Conservation (phyloP, 64 coral and sea anemone species). For the Montipora sp. region DNA sequence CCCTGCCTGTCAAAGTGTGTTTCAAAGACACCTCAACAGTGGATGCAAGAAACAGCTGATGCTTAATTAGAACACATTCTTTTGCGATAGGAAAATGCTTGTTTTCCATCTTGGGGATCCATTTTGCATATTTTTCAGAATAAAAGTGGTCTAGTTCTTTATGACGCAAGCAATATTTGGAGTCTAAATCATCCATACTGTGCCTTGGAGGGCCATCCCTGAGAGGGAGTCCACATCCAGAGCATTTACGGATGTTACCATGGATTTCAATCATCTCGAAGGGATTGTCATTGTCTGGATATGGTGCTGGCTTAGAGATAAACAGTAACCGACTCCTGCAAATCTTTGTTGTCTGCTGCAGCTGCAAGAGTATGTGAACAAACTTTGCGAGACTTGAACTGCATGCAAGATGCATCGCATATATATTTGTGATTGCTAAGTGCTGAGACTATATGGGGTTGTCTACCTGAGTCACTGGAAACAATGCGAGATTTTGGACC, state of each 20-base stretch:
- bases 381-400: slow-evolving; percentile 29
- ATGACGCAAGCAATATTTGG: slow-evolving; percentile 43
- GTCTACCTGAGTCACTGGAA: slow-evolving; percentile 15
- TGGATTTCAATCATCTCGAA: slow-evolving; percentile 50
- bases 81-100: slow-evolving; percentile 61
- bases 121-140: slow-evolving; percentile 12
- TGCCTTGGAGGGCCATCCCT: slow-evolving; percentile 18
- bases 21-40: slow-evolving; percentile 5
- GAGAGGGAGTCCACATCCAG: slow-evolving; percentile 32
- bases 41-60: slow-evolving; percentile 45
- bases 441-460: slow-evolving; percentile 19
- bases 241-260: slow-evolving; percentile 57
- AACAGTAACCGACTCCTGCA: slow-evolving; percentile 25
- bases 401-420: slow-evolving; percentile 50
- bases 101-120: slow-evolving; percentile 67
- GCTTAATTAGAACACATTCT: slow-evolving; percentile 23
- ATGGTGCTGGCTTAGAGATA: slow-evolving; percentile 34
- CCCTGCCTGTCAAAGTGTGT: slow-evolving; percentile 26
- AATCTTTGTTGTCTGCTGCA: slow-evolving; percentile 44
- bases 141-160: slow-evolving; percentile 52
- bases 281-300: not conserved
- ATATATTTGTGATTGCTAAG: slow-evolving; percentile 16
- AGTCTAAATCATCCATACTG: slow-evolving; percentile 3
- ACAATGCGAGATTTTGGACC: slow-evolving; percentile 55
- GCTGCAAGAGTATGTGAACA: too few relatives aligned